Percentiles rank a stretch among this genome's conserved stretches.
Evolutionary conservation across 2,113 vertebrate species (phyloP).

Genomic region (Zosterops lateralis): DNA sequence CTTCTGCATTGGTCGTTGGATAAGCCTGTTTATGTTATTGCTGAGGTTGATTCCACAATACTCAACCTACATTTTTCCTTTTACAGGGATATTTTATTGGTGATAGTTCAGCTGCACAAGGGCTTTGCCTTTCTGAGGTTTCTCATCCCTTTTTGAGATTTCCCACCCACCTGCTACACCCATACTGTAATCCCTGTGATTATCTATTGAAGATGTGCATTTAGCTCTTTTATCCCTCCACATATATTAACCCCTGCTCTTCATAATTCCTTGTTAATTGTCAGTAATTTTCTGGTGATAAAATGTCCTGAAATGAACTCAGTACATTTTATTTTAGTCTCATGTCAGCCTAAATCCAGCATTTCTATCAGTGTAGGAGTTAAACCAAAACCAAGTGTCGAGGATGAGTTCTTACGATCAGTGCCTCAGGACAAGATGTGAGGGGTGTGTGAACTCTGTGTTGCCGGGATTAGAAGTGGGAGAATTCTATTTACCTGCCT

Average conservation of each 20-base stretch:
- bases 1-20: not conserved
- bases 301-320: not conserved
- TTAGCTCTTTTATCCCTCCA: not conserved
- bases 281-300: not conserved
- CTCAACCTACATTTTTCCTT: not conserved
- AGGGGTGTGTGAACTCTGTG: not conserved
- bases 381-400: not conserved
- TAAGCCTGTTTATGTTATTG: not conserved
- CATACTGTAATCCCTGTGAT: not conserved
- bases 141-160: not conserved
- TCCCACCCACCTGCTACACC: not conserved
- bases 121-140: not conserved
- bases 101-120: not conserved
- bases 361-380: not conserved
- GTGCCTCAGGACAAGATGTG: not conserved
- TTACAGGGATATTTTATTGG: not conserved
- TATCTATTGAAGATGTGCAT: not conserved
- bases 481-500: not conserved
- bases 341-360: not conserved
- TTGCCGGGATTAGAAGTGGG: not conserved
- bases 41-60: not conserved
- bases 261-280: not conserved
- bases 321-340: not conserved
- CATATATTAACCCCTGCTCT: not conserved
- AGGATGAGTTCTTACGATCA: not conserved